These are phyloP conservation scores for Dendrocincla fuliginosa DNA, from an alignment of 2,797 vertebrate species.

Conservation along the genomic window DNA sequence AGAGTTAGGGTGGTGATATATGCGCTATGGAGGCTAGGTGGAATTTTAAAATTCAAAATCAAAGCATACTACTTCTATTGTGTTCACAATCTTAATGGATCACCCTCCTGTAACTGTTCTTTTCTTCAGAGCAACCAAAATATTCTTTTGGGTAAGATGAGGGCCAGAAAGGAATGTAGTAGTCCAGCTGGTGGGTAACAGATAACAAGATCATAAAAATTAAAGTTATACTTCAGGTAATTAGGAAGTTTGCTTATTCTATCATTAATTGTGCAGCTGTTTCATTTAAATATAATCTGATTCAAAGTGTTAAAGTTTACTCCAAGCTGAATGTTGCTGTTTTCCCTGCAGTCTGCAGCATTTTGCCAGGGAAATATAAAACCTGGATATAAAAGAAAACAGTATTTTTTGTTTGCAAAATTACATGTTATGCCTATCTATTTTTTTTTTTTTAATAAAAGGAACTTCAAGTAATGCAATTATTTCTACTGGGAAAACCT, in stretches of 20 bases:
- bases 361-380: slow-evolving; percentile 59
- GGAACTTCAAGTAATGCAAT: slow-evolving; percentile 65
- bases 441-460: slow-evolving; percentile 66
- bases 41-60: background rate
- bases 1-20: background rate
- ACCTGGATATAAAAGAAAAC: slow-evolving; percentile 56
- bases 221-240: slow-evolving; percentile 57
- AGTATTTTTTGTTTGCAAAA: slow-evolving; percentile 67
- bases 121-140: background rate
- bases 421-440: slow-evolving; percentile 65
- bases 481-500: slow-evolving; percentile 68
- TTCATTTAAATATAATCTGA: slow-evolving; percentile 68
- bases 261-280: slow-evolving; percentile 63
- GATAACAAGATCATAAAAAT: slow-evolving; percentile 50
- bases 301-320: slow-evolving; percentile 55
- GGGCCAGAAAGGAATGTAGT: background rate
- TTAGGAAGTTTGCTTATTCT: slow-evolving; percentile 57
- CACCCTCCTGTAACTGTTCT: background rate
- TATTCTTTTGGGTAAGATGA: background rate
- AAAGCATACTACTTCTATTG: background rate
- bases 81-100: background rate
- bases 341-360: slow-evolving; percentile 51
- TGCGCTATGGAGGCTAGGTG: background rate
- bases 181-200: slow-evolving; percentile 52
- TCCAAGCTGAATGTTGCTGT: slow-evolving; percentile 29